phyloP scores from a whole-genome alignment of 2,888 invertebrate species.

The Mythimna albipuncta region DNA sequence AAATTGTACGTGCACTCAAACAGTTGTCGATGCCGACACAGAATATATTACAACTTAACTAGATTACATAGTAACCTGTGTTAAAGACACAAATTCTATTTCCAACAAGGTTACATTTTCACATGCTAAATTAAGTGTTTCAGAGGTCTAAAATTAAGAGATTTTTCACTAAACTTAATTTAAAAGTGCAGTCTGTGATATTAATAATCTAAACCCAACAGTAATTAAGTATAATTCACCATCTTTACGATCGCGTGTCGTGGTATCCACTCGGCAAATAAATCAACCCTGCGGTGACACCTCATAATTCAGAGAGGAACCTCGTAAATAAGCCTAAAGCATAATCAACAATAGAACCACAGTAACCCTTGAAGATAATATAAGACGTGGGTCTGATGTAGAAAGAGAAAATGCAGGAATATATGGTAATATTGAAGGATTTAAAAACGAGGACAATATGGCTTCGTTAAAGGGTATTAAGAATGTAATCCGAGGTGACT shows the following conservation, averaged over 20 bases:
- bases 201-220: conserved; percentile 7
- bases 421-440: conserved; percentile 43
- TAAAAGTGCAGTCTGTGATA: background rate
- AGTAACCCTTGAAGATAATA: conserved; percentile 57
- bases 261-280: conserved; percentile 46
- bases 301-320: conserved; percentile 61
- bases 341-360: conserved; percentile 65
- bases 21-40: no score
- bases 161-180: background rate
- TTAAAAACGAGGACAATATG: conserved; percentile 19
- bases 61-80: no score
- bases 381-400: conserved; percentile 49
- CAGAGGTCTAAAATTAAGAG: background rate
- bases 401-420: conserved; percentile 28
- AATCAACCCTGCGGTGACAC: conserved; percentile 61
- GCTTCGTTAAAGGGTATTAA: conserved; percentile 31
- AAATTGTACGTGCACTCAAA: no score
- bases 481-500: conserved; percentile 26
- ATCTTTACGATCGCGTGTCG: conserved; percentile 50
- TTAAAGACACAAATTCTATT: no score
- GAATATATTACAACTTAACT: no score
- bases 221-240: conserved; percentile 48
- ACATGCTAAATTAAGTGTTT: background rate
- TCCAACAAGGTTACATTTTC: no score
- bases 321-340: conserved; percentile 63